A percentile compares a stretch with the other conserved stretches of the same genome.
Evolutionary conservation across 2,888 invertebrate species (phyloP).

Genomic region (Drepana falcataria): DNA sequence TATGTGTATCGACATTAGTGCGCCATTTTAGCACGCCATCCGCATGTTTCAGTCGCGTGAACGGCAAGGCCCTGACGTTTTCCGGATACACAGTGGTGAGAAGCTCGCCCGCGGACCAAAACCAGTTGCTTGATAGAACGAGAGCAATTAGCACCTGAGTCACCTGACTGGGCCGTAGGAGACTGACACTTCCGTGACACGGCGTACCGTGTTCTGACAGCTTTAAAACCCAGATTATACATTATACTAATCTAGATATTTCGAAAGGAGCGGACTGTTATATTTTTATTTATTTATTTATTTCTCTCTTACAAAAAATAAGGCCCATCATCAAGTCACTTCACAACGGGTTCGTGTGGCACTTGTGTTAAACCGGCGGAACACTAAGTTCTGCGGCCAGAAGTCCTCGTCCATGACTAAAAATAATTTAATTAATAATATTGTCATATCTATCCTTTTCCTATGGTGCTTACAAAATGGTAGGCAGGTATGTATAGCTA

Average conservation of each 20-base stretch:
- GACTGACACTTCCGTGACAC: conserved; percentile 30
- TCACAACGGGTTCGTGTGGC: too few species aligned
- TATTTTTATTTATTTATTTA: too few species aligned
- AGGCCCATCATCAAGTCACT: too few species aligned
- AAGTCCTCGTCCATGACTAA: too few species aligned
- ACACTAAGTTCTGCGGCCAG: too few species aligned
- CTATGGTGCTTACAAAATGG: too few species aligned
- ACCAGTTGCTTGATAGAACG: conserved; percentile 34
- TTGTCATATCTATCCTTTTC: too few species aligned
- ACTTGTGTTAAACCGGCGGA: too few species aligned
- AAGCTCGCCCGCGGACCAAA: conserved; percentile 14
- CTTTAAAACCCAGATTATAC: not conserved
- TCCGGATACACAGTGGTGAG: conserved; percentile 21
- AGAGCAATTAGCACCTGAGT: conserved; percentile 38
- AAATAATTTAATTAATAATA: too few species aligned
- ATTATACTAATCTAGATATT: not conserved
- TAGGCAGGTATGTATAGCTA: too few species aligned
- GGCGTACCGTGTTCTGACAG: not conserved
- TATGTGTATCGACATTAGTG: not conserved
- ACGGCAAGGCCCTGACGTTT: conserved; percentile 30
- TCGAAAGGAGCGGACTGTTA: too few species aligned
- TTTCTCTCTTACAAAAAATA: too few species aligned
- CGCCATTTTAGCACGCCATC: conserved; percentile 22
- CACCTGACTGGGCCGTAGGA: conserved; percentile 23
- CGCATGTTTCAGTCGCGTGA: conserved; percentile 21